Evolutionary conservation across 2,113 vertebrate genomes (phyloP).

Genomic region (Osmerus mordax): DNA sequence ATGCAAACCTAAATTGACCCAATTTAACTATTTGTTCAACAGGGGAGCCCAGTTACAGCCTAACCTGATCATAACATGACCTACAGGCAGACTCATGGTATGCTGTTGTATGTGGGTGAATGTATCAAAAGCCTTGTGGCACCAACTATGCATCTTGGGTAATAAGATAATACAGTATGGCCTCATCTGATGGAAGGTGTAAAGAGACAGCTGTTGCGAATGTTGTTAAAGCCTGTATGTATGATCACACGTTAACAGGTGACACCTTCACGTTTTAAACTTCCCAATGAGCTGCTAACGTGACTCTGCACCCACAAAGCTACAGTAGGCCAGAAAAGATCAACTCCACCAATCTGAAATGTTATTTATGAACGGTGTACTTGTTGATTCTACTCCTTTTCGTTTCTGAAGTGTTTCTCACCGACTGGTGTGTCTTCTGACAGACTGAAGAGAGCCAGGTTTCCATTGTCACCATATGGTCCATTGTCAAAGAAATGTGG

Average conservation of each 20-base stretch:
- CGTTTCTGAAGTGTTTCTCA: conserved; percentile 61
- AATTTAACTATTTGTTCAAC: too few species aligned
- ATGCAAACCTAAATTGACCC: too few species aligned
- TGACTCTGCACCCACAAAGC: too few species aligned
- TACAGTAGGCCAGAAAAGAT: too few species aligned
- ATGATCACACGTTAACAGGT: conserved; percentile 39
- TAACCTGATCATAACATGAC: too few species aligned
- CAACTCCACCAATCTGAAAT: too few species aligned
- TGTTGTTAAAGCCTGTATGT: conserved; percentile 33
- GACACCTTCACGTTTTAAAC: neutral
- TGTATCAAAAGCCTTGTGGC: conserved; percentile 2
- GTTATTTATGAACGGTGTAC: neutral
- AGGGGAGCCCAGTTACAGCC: too few species aligned
- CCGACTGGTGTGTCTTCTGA: conserved; percentile 89
- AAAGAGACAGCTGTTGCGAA: conserved; percentile 32
- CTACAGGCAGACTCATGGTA: too few species aligned
- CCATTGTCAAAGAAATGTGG: conserved; percentile 95
- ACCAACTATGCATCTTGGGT: conserved; percentile 7
- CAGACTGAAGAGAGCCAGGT: conserved; percentile 93
- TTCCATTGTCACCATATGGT: conserved; percentile 84
- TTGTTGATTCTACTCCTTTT: neutral
- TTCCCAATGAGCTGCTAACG: too few species aligned
- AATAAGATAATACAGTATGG: neutral
- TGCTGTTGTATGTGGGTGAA: too few species aligned
- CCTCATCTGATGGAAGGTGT: conserved; percentile 21